Conservation (phyloP, 2,888 invertebrate species). For the Pseudococcus viburni region DNA sequence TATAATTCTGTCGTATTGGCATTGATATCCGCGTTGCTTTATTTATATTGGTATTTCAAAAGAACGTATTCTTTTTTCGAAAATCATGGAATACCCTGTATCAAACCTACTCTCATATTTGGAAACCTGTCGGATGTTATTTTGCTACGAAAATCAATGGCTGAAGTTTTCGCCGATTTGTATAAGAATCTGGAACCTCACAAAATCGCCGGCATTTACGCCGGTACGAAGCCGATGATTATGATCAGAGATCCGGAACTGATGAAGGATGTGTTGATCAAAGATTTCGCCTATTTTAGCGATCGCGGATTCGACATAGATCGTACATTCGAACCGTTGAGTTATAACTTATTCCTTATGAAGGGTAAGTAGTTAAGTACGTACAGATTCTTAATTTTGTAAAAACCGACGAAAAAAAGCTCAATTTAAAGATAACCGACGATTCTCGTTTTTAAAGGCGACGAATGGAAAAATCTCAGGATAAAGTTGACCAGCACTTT, state of each 20-base stretch:
- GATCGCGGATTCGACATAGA: neutral
- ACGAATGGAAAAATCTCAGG: constrained; percentile 2
- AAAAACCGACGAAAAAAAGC: no score
- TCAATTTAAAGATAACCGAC: neutral
- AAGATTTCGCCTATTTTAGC: constrained; percentile 26
- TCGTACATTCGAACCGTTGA: neutral
- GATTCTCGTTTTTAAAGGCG: neutral
- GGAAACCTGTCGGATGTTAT: constrained; percentile 20
- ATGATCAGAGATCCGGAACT: constrained; percentile 43
- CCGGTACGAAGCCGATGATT: neutral
- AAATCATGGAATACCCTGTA: neutral
- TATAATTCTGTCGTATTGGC: neutral
- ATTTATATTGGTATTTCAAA: constrained; percentile 32
- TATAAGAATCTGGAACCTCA: constrained; percentile 40
- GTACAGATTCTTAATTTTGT: neutral
- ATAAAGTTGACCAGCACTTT: constrained; percentile 47
- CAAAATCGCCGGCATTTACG: neutral
- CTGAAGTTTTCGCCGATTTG: neutral
- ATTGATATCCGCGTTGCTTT: neutral
- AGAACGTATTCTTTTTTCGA: constrained; percentile 26
- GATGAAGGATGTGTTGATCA: neutral
- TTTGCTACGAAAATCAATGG: neutral
- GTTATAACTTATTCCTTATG: neutral
- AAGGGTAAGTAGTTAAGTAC: constrained; percentile 21
- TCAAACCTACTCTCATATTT: constrained; percentile 7